Evolutionary conservation across 1,140 invertebrate species (phyloP), one percentile per base, ranked within the genome.

Genomic region (Eumeta japonica): DNA sequence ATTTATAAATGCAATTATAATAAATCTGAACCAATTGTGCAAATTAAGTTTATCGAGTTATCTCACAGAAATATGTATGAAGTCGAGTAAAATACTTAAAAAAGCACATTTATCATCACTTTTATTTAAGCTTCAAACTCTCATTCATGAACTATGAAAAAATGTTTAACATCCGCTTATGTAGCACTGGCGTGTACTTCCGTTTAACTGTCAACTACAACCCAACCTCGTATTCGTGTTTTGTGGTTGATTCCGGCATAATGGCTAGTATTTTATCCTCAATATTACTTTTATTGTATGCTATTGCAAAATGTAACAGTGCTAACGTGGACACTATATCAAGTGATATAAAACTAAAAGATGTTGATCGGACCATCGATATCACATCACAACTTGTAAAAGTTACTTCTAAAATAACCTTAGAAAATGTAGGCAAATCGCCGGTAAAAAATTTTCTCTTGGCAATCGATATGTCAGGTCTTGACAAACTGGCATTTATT

Each of bases 361-460:
- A 90, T 79, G 87, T 91, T 10, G 91, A 94, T 32, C 79, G 92
- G 57, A 82, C 82, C 17, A 83, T 97, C 38, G 92, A 98, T 75
- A 74, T 96, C 34, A 82, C 88, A 2, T 86, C 89, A 10, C 94
- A 97, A 75, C 74, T 97, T 19, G 89, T 91, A 1, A 94, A 93
- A 76, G 84, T 92, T 15, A 79, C 78, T 10, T 79, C 83, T 3
- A 87, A 88, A 65, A 76, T 96, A 44, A 87, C 85, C 35, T 61
- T 94, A 38, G 88, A 94, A 76, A 94, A 95, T 65, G 80, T 75
- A 43, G 85, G 87, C 31, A 85, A 86, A 59, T 79, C 82, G 37
- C 60, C 83, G 19, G 80, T 88, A 3, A 82, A 77, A 20, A 82
- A 73, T 46, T 87, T 94, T 53, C 59, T 89, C 3, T 82, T 90